Evolutionary conservation across 2,113 vertebrate genomes (phyloP).

Genomic region (Sigmodon hispidus): DNA sequence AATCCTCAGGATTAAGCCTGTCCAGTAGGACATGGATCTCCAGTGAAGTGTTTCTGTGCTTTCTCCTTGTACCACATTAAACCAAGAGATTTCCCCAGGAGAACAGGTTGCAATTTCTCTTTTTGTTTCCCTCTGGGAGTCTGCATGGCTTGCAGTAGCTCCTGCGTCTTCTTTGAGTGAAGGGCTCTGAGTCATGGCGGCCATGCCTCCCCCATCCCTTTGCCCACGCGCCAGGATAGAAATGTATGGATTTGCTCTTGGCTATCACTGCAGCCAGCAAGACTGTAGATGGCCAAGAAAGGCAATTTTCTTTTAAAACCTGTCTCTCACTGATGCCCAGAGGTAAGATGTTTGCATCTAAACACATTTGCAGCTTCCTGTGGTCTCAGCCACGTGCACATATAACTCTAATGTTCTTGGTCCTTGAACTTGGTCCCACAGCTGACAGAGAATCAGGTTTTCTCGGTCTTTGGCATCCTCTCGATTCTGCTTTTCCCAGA

Average conservation of each 20-base stretch:
- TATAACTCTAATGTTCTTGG: background rate
- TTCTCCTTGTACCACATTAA: background rate
- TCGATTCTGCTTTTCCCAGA: too few species aligned
- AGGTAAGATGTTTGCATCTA: background rate
- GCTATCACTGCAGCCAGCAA: background rate
- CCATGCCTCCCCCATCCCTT: accelerated
- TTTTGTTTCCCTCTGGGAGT: background rate
- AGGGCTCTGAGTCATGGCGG: background rate
- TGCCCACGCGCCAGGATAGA: accelerated
- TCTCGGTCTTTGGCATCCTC: background rate
- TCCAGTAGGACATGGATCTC: background rate
- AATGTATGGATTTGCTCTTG: background rate
- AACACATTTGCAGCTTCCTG: background rate
- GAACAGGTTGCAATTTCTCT: background rate
- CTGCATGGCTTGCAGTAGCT: background rate
- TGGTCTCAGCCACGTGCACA: background rate
- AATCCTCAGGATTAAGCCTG: background rate
- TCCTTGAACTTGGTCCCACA: accelerated
- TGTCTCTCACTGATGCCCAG: background rate
- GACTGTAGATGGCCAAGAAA: background rate
- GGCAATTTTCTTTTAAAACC: background rate
- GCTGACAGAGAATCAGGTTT: background rate
- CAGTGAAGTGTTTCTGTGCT: background rate
- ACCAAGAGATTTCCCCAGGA: background rate
- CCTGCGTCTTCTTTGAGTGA: background rate